Evolutionary conservation across 2,113 vertebrate genomes (phyloP), one percentile per base, ranked within the genome.

Genomic region (Scopus umbretta): DNA sequence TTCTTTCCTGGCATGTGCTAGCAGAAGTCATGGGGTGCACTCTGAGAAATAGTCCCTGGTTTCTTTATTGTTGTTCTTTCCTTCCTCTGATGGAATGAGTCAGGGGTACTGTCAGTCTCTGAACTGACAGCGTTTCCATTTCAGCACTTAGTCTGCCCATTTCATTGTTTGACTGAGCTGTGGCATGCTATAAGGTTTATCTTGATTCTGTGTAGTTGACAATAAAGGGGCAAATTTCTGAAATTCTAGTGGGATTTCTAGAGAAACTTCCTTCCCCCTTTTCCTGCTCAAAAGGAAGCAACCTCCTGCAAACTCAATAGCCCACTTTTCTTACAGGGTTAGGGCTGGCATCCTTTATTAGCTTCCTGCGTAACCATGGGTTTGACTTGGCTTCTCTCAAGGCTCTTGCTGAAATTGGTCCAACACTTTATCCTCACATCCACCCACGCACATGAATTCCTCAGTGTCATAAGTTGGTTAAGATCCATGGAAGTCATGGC

Each of bases 361-460:
- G 63, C 61, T 95, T 96, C 65, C 88, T 88, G 73, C 21, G 8
- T 71, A 89, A 58, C 93, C 52, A n/a, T 71, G 80, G 68, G 45
- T 72, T 96, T 95, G 82, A 55, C 45, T 95, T 96, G 94, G 85
- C 93, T 92, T 82, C 59, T 80, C 53, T 76, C 47, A 36, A 88
- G 4, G 11, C 38, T 94, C 92, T 50, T 66, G 62, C 78, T 96
- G 92, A 94, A 94, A 80, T 67, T 50, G 71, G 50, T 88, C 95
- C 92, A 92, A 80, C 5, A 1, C n/a, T 90, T 95, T 58, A 78
- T 91, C 81, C 91, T 96, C 89, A 26, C 59, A 36, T 87, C 84
- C 89, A n/a, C 91, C 92, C 79, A 40, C 47, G 0, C 55, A 11
- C 19, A 4, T 36, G 55, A 97, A 96, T 97, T 95, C 93, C 87